Percentiles rank a stretch among this genome's conserved stretches.
These are phyloP conservation scores for Clistopyga incitator DNA, from an alignment of 2,888 invertebrate species.

Conservation along the genomic window DNA sequence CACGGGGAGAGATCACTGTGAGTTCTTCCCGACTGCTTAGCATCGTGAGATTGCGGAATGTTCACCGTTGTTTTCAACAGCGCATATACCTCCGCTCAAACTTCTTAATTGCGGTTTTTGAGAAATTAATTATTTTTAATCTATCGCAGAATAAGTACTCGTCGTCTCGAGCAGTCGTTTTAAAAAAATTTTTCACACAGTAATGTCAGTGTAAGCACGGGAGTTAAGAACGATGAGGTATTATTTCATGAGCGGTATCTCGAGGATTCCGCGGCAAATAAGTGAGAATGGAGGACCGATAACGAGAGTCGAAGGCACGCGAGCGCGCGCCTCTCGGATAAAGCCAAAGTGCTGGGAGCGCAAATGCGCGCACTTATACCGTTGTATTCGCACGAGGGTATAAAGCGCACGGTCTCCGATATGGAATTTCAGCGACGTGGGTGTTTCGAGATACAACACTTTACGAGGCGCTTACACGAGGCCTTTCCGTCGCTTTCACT, in stretches of 20 bases:
- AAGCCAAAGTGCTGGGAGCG: conserved; percentile 60
- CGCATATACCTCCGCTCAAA: no score
- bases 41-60: conserved; percentile 5
- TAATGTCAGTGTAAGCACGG: not conserved
- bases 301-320: conserved; percentile 47
- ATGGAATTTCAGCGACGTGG: conserved; percentile 67
- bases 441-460: conserved; percentile 65
- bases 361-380: conserved; percentile 59
- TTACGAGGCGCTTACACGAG: conserved; percentile 57
- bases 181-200: not conserved
- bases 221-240: not conserved
- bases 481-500: conserved; percentile 56
- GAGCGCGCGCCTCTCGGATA: conserved; percentile 49
- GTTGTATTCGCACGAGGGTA: conserved; percentile 57
- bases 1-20: conserved; percentile 1
- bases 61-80: not conserved
- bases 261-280: conserved; percentile 1
- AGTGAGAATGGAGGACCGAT: conserved; percentile 25
- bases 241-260: not conserved
- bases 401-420: conserved; percentile 67
- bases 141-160: not conserved
- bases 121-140: not conserved
- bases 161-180: not conserved
- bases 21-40: conserved; percentile 26
- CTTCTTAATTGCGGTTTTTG: not conserved